Percentiles rank a stretch among this genome's conserved stretches.
Evolutionary conservation across 2,113 vertebrate species (phyloP).

Genomic region (Lipophrys pholis): DNA sequence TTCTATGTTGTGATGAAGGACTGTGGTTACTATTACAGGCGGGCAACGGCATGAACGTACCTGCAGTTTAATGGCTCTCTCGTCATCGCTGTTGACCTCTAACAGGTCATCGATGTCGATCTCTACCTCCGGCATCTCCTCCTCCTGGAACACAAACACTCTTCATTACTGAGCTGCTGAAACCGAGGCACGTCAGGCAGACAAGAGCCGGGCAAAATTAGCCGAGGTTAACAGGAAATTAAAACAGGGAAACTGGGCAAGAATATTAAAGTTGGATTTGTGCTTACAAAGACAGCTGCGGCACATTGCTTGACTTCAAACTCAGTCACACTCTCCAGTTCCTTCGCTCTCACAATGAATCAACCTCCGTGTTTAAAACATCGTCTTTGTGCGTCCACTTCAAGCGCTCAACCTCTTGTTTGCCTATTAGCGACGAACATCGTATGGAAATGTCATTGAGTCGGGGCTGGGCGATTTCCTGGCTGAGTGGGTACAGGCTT

Average conservation of each 20-base stretch:
- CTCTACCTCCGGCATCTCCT: constrained; percentile 99
- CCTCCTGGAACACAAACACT: constrained; percentile 86
- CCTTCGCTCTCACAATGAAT: neutral
- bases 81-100: constrained; percentile 94
- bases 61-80: constrained; percentile 93
- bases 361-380: constrained; percentile 21
- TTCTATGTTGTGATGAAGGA: too few relatives aligned
- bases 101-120: constrained; percentile 97
- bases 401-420: too few relatives aligned
- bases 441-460: constrained; percentile 64
- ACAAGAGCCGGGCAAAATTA: neutral
- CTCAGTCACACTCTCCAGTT: neutral
- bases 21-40: too few relatives aligned
- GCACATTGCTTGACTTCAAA: too few relatives aligned
- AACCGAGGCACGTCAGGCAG: neutral
- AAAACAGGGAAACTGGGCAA: constrained; percentile 1
- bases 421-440: constrained; percentile 29
- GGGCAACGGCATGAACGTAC: constrained; percentile 73
- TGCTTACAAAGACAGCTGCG: too few relatives aligned
- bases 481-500: constrained; percentile 52
- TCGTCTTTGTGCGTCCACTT: neutral
- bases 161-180: constrained; percentile 27
- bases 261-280: too few relatives aligned
- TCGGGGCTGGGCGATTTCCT: constrained; percentile 52
- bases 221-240: neutral